These are phyloP conservation scores for Karalla daura DNA, from an alignment of 2,797 vertebrate species.

Conservation along the genomic window DNA sequence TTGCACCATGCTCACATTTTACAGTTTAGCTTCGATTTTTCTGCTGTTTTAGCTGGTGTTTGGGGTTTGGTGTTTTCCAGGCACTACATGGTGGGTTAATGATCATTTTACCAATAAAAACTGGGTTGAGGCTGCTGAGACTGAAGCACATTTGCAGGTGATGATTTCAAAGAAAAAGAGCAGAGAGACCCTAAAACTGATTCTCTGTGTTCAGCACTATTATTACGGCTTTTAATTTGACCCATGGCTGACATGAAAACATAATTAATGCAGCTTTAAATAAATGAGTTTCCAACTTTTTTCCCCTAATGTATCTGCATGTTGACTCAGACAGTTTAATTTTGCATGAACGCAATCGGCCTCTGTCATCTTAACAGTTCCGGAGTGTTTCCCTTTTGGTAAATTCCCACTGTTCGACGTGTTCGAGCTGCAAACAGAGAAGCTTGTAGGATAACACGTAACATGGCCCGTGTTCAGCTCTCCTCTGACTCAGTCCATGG, in stretches of 20 bases:
- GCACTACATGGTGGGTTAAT: too few relatives aligned
- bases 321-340: too few relatives aligned
- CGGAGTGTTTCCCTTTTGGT: slow-evolving; percentile 4
- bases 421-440: slow-evolving; percentile 25
- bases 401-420: slow-evolving; percentile 24
- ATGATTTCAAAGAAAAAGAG: background rate
- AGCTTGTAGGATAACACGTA: slow-evolving; percentile 33
- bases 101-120: background rate
- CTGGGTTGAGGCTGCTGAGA: background rate
- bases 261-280: too few relatives aligned
- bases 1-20: background rate
- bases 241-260: too few relatives aligned
- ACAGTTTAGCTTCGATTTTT: background rate
- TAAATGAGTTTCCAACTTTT: too few relatives aligned
- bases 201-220: too few relatives aligned
- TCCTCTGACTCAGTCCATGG: slow-evolving; percentile 27
- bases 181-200: background rate
- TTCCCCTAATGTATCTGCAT: too few relatives aligned
- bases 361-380: background rate
- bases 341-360: too few relatives aligned
- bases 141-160: background rate
- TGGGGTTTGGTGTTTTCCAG: too few relatives aligned
- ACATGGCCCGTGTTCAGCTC: slow-evolving; percentile 37
- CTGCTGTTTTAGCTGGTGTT: background rate
- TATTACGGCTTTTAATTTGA: too few relatives aligned